A percentile compares a stretch with the other conserved stretches of the same genome.
These are phyloP conservation scores for Esox lucius DNA, from an alignment of 2,797 vertebrate genomes.

Conservation along the genomic window DNA sequence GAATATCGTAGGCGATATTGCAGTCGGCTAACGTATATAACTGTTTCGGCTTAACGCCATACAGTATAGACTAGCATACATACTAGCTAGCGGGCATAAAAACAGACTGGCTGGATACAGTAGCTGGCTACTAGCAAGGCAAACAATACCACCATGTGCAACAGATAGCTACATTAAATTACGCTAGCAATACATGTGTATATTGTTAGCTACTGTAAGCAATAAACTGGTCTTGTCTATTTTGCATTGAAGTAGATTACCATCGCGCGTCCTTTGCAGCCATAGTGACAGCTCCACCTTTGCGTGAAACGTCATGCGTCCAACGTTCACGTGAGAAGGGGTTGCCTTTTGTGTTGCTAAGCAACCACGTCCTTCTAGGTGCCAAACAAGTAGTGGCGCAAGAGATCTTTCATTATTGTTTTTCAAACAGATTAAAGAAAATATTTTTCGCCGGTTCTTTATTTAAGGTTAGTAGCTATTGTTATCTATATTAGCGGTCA, in stretches of 20 bases:
- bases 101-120: too few species aligned
- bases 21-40: too few species aligned
- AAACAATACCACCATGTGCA: too few species aligned
- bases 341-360: slow-evolving; percentile 13
- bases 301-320: slow-evolving; percentile 10
- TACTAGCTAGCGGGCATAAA: too few species aligned
- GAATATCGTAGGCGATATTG: too few species aligned
- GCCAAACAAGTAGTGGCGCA: neutral
- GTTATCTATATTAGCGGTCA: neutral
- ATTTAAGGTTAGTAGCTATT: neutral
- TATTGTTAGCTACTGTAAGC: neutral
- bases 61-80: too few species aligned
- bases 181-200: neutral
- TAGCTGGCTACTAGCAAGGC: too few species aligned
- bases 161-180: neutral
- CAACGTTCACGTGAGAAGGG: neutral
- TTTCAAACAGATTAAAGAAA: neutral
- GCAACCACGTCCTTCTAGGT: neutral
- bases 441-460: neutral
- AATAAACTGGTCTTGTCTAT: neutral
- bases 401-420: neutral
- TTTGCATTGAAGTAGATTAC: slow-evolving; percentile 1
- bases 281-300: slow-evolving; percentile 43
- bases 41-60: too few species aligned
- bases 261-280: slow-evolving; percentile 47